Evolutionary conservation across 1,140 invertebrate species (phyloP), one percentile per base, ranked within the genome.

Genomic region (Agraylea sexmaculata): DNA sequence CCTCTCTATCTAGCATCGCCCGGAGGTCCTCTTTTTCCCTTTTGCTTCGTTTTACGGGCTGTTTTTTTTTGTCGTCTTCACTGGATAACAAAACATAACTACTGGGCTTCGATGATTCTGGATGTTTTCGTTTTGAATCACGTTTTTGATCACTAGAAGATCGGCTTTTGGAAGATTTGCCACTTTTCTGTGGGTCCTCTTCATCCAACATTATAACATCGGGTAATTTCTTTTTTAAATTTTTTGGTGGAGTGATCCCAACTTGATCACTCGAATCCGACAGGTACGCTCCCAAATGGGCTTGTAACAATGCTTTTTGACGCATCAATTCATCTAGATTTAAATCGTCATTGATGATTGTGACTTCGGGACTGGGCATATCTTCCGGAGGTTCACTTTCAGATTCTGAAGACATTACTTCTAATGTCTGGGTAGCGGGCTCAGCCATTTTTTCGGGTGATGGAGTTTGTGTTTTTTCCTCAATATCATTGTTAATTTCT

Each of bases 281-380:
- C 52, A 55, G 59, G 45, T 73, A 75, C 23, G 69, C 71, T 23
- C 72, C 73, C 25, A 78, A 56, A 25, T 73, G 64, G 15, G 75
- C 74, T 55, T 78, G 75, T 39, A 78, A 56, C 13, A 77, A 49
- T 56, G 83, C 83, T 63, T 89, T 89, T 59, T 88, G 84, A 52
- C 79, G 79, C 83, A 88, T 88, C 42, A 90, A 61, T 46, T 89
- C 86, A 56, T 89, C 86, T 5, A 89, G 60, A 60, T 89, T 86
- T 42, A 88, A 77, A 50, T 89, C 86, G 54, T 87, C 83, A 57
- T 87, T 83, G 38, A 85, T 77, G 18, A 84, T 73, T 4, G 73
- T 71, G 37, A 84, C 71, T 52, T 83, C 79, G 19, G 83, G 82
- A 45, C 79, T 83, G 47, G 79, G 79, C 47, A 75, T 74, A 54